Evolutionary conservation across 2,888 invertebrate species (phyloP).

Genomic region (Elegia similella): DNA sequence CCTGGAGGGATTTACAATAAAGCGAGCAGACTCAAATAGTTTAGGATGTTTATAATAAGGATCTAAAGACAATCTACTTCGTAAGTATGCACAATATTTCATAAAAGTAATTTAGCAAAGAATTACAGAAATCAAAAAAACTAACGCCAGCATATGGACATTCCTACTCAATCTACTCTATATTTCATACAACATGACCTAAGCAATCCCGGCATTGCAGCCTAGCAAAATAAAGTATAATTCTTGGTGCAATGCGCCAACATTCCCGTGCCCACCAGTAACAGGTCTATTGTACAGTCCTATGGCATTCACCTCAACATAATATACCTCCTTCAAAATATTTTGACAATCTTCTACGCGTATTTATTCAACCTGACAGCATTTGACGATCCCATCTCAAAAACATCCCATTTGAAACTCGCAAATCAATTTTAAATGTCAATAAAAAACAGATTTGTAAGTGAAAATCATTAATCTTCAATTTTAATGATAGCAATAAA

Average conservation of each 20-base stretch:
- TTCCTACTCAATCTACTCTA: not conserved
- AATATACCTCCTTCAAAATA: not conserved
- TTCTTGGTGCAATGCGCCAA: conserved; percentile 53
- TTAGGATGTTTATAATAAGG: too few species aligned
- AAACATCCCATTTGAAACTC: not conserved
- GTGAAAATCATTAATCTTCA: conserved; percentile 38
- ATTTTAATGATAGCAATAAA: conserved; percentile 35
- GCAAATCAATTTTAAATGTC: not conserved
- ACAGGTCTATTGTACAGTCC: conserved; percentile 20
- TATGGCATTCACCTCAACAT: conserved; percentile 26
- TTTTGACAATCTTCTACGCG: not conserved
- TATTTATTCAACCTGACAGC: not conserved
- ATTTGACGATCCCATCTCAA: not conserved
- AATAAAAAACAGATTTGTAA: conserved; percentile 13
- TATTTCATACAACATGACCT: conserved; percentile 14
- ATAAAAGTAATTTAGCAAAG: too few species aligned
- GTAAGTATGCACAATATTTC: too few species aligned
- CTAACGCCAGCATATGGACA: not conserved
- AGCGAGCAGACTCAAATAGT: too few species aligned
- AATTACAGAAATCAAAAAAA: not conserved
- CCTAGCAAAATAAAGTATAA: conserved; percentile 26
- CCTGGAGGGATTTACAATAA: too few species aligned
- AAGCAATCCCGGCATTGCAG: conserved; percentile 24
- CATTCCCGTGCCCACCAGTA: conserved; percentile 27
- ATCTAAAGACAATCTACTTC: too few species aligned